Percentiles rank a stretch among this genome's conserved stretches.
These are phyloP conservation scores for Thunnus thynnus DNA, from an alignment of 2,113 vertebrate species.

Conservation along the genomic window DNA sequence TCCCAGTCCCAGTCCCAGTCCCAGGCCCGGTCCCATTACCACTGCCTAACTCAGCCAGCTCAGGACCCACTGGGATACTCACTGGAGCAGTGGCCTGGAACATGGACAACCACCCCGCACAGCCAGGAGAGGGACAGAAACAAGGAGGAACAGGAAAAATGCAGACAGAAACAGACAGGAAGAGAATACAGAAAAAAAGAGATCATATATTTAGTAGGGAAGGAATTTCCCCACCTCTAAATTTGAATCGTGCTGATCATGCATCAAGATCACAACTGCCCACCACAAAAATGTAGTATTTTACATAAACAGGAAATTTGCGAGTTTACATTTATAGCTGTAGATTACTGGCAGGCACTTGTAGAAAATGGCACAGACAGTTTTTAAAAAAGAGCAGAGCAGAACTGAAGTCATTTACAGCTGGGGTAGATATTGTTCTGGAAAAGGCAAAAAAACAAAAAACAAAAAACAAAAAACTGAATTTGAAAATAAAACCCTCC, in stretches of 20 bases:
- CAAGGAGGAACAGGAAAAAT: slow-evolving; percentile 29
- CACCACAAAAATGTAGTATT: not conserved
- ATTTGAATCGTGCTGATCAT: slow-evolving; percentile 12
- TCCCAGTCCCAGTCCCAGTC: slow-evolving; percentile 77
- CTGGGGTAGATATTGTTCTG: no score
- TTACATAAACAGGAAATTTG: not conserved
- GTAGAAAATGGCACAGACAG: not conserved
- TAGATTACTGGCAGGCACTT: slow-evolving; percentile 10
- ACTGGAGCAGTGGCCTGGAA: slow-evolving; percentile 87
- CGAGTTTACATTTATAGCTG: not conserved
- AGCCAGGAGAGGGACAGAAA: slow-evolving; percentile 47
- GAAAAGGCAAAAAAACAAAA: no score
- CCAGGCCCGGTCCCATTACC: slow-evolving; percentile 79
- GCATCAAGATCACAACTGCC: slow-evolving; percentile 3
- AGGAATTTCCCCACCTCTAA: slow-evolving; percentile 30
- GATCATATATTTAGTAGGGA: slow-evolving; percentile 20
- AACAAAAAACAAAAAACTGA: no score
- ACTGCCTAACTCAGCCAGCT: slow-evolving; percentile 76
- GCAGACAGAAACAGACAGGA: slow-evolving; percentile 43
- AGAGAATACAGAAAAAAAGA: slow-evolving; percentile 30
- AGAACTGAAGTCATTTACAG: no score
- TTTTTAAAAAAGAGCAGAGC: not conserved
- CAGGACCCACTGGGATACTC: slow-evolving; percentile 82
- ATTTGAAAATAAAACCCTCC: no score
- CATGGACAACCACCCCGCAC: slow-evolving; percentile 65